phyloP scores from a whole-genome alignment of 2,797 vertebrate species.

The Scarus forsteni region DNA sequence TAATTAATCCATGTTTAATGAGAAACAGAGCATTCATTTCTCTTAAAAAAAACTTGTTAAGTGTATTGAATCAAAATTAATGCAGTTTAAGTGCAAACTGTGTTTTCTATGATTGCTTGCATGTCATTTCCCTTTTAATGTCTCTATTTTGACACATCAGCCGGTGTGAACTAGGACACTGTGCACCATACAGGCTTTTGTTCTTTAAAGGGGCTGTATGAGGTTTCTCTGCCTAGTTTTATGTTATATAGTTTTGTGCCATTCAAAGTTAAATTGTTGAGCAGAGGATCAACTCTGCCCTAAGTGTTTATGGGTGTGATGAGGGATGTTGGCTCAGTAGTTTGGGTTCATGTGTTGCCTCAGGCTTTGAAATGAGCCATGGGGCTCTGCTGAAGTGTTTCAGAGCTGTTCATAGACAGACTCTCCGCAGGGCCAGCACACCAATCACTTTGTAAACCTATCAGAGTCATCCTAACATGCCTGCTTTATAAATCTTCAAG shows the following conservation, averaged over 20 bases:
- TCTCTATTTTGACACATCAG: not conserved
- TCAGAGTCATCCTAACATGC: constrained; percentile 53
- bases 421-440: constrained; percentile 59
- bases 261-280: constrained; percentile 50
- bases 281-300: constrained; percentile 48
- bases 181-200: constrained; percentile 23
- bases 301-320: constrained; percentile 52
- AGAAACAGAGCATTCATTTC: constrained; percentile 50
- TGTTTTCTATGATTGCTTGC: not conserved
- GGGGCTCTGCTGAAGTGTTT: constrained; percentile 61
- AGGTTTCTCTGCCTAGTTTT: constrained; percentile 9
- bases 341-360: constrained; percentile 45
- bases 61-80: constrained; percentile 19
- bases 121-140: not conserved
- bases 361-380: constrained; percentile 68
- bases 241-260: constrained; percentile 15
- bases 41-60: constrained; percentile 42
- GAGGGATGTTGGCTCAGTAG: constrained; percentile 47
- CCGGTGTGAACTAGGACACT: constrained; percentile 12
- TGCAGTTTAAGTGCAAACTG: not conserved
- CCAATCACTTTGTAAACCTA: constrained; percentile 62
- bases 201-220: not conserved
- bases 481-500: constrained; percentile 48
- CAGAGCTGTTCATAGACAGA: constrained; percentile 42
- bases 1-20: constrained; percentile 57